Base-by-base conservation (phyloP, 1,140 invertebrate species). In the Drosophila mauritiana region DNA sequence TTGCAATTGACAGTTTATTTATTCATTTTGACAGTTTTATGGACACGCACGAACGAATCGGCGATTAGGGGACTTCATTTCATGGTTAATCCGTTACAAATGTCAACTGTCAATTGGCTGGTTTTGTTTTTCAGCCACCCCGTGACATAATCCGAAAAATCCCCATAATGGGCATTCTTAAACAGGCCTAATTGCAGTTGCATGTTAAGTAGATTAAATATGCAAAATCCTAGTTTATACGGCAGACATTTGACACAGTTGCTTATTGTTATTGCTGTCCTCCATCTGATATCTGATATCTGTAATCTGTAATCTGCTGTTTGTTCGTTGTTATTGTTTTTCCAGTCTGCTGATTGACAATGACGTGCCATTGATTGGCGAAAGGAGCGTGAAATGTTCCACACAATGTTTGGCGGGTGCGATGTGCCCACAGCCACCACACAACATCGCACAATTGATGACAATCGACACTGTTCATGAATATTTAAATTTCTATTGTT, bases 401-500 rank as follows among this genome's bases (percentile, higher is more conserved):
- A 27, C 22, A 27, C 12, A 58, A 49, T 65, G 64, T 70, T 63
- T 57, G 22, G 40, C 57, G 37, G 59, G 39, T 43, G 15, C 3
- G 15, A 8, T 17, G 42, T 20, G 42, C 12, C 37, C 11, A 15
- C n/a, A 17, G 64, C 43, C 42, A 53, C 22, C 34, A 59, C 20
- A 25, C 37, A 40, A n/a, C 58, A 31, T 25, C 31, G 17, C 43
- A 37, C 39, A 77, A 78, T 73, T 62, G 76, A 68, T 80, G 70
- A 75, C 70, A 80, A 78, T 78, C 65, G 75, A 61, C 59, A 75
- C 67, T 49, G 55, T 72, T 86, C 82, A 86, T 86, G 82, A 86
- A 86, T 86, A 86, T 86, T 86, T 86, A 75, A 86, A 81, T 72
- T 72, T 68, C 81, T 72, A 74, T 85, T 86, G 82, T 85, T 73